Evolutionary conservation across 2,113 vertebrate genomes (phyloP), one percentile per base, ranked within the genome.

Genomic region (Mustela nigripes): DNA sequence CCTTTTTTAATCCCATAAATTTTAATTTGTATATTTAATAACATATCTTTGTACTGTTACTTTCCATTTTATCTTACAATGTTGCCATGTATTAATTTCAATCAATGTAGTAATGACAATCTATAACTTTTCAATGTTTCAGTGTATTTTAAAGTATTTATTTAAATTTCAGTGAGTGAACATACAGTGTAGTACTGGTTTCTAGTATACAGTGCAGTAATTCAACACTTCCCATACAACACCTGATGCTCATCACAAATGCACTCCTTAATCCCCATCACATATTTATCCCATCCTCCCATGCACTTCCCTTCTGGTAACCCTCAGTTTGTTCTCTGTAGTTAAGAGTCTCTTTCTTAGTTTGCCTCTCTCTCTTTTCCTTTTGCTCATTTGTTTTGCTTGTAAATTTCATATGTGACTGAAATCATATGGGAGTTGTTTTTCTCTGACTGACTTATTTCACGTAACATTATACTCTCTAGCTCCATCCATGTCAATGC

Each of bases 1-100:
- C 12, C 12, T 67, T 67, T 67, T 79, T 50, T 50, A 56, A 65
- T 65, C 22, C 28, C 21, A 63, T 60, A 89, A 45, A 48, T 36
- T 76, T 90, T 76, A 95, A 21, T 45, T 76, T 65, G 15, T 76
- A 56, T 45, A 56, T 4, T 76, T 65, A 76, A 63, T 53, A 89
- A 18, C 2, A 74, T 53, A 65, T 67, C 83, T 83, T 84, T n/a
- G 28, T 67, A 89, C 12, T 58, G 1, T 4, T 65, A 74, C 7
- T 7, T 65, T 89, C 45, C 28, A 56, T 73, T 89, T 65, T 84
- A 94, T 97, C 65, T 83, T 81, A 84, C 93, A 94, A 94, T 95
- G 88, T 95, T 97, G 56, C 62, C 87, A 71, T 95, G 85, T 96
- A 94, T 98, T 91, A 95, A 84, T 97, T 98, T 95, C 82, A 94